Conservation (phyloP, 2,888 invertebrate genomes). For the Frankliniella fusca region DNA sequence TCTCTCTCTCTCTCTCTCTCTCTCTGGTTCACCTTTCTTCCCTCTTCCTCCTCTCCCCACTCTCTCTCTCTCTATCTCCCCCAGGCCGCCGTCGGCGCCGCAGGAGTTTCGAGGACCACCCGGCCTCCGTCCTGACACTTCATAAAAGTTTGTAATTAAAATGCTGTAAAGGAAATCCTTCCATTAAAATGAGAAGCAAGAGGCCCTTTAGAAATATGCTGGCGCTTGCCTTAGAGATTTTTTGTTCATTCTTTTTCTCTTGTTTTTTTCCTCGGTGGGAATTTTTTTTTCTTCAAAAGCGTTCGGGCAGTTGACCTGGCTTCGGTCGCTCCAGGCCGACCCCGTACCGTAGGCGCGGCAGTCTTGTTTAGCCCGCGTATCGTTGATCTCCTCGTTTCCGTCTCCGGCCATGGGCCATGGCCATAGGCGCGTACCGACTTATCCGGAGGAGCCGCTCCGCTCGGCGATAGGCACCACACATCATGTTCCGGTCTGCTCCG, state of each 20-base stretch:
- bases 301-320: neutral
- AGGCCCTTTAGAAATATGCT: no score
- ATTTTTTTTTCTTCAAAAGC: neutral
- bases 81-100: neutral
- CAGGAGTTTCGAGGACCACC: neutral
- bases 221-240: no score
- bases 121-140: neutral
- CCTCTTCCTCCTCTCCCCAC: neutral
- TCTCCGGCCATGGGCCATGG: neutral
- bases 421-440: no score
- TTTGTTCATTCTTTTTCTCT: neutral
- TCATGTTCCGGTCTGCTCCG: neutral
- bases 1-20: neutral
- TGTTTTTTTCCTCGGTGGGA: neutral
- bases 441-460: no score
- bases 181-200: neutral
- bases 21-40: neutral
- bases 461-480: no score
- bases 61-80: neutral
- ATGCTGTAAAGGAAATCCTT: neutral
- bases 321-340: no score
- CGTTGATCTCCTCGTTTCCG: no score
- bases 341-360: no score
- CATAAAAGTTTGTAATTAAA: conserved; percentile 24
- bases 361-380: no score